Evolutionary conservation across 2,888 invertebrate genomes (phyloP).

Genomic region (Tinea pellionella): DNA sequence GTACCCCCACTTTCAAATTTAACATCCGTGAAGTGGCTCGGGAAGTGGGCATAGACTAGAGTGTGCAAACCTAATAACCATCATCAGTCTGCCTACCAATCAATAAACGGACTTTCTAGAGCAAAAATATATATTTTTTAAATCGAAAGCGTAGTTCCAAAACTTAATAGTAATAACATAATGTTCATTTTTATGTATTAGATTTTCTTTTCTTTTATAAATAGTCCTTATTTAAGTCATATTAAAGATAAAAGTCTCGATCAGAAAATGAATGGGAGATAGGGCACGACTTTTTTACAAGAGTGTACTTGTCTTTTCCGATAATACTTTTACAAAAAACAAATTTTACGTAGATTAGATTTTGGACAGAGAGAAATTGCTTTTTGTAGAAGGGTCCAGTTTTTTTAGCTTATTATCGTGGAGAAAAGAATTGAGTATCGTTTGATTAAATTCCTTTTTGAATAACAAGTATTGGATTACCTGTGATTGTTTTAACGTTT

Average conservation of each 20-base stretch:
- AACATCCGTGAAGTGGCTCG: too few relatives aligned
- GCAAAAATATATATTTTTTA: too few relatives aligned
- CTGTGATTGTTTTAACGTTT: not conserved
- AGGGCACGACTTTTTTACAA: conserved; percentile 8
- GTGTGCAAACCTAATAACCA: too few relatives aligned
- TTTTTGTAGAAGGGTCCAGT: conserved; percentile 2
- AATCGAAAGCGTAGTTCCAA: too few relatives aligned
- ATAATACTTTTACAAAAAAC: conserved; percentile 10
- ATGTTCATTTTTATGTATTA: too few relatives aligned
- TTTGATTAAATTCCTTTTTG: not conserved
- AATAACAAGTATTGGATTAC: not conserved
- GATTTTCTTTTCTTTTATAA: not conserved
- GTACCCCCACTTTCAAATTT: too few relatives aligned
- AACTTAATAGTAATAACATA: too few relatives aligned
- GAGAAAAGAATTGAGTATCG: not conserved
- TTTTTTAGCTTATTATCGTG: not conserved
- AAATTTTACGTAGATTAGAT: conserved; percentile 12
- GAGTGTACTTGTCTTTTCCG: not conserved
- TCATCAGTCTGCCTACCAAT: too few relatives aligned
- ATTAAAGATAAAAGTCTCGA: not conserved
- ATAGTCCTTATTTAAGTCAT: not conserved
- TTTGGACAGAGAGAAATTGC: conserved; percentile 9
- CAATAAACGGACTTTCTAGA: too few relatives aligned
- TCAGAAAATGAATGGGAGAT: not conserved
- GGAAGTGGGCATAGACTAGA: too few relatives aligned